Conservation (phyloP, 2,888 invertebrate species). For the Macrosiphum euphorbiae region DNA sequence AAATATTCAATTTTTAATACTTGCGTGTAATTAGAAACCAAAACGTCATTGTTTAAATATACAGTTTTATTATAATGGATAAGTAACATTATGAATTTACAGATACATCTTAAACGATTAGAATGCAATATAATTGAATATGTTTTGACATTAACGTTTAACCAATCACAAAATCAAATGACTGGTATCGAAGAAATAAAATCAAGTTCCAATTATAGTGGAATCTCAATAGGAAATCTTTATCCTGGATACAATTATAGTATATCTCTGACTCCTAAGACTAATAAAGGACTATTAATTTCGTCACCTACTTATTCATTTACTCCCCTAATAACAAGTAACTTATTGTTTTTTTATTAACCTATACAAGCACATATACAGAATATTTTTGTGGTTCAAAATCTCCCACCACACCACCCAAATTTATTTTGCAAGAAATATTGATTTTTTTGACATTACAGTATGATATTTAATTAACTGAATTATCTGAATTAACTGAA, state of each 20-base stretch:
- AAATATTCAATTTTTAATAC: neutral
- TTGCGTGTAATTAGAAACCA: neutral
- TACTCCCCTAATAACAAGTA: neutral
- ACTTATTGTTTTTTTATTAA: neutral
- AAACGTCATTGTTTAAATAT: neutral
- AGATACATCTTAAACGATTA: neutral
- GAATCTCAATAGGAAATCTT: neutral
- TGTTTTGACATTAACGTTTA: neutral
- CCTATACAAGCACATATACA: neutral
- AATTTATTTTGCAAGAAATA: neutral
- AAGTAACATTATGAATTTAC: neutral
- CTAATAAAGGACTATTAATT: neutral
- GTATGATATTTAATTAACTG: neutral
- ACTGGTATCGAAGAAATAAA: neutral
- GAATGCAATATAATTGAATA: slow-evolving; percentile 21
- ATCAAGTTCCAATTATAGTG: neutral
- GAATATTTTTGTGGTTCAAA: neutral
- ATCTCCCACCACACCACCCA: neutral
- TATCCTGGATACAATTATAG: neutral
- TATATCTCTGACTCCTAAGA: neutral
- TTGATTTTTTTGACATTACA: neutral
- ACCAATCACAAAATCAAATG: neutral
- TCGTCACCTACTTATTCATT: slow-evolving; percentile 15
- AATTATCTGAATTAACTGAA: too few species aligned
- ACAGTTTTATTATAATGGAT: neutral